These are phyloP conservation scores for Batillaria attramentaria DNA, from an alignment of 1,140 invertebrate species.

Conservation along the genomic window DNA sequence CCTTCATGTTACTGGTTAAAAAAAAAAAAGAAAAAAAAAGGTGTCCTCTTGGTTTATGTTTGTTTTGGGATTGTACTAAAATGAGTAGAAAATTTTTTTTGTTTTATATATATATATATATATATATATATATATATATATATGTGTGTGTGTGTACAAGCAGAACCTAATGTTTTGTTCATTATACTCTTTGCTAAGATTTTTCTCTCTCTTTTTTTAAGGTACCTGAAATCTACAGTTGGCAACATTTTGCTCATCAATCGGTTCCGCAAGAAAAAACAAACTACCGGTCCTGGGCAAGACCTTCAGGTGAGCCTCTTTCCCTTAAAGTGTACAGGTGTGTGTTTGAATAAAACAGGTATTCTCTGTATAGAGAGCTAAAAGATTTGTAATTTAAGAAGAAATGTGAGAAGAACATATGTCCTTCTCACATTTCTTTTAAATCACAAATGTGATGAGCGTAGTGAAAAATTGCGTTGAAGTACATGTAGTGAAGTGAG, in stretches of 20 bases:
- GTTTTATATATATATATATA: neutral
- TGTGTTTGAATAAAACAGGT: neutral
- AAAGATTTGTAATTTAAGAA: neutral
- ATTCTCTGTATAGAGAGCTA: neutral
- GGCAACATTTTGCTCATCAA: slow-evolving; percentile 98
- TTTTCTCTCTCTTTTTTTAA: too few relatives aligned
- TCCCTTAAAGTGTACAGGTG: neutral
- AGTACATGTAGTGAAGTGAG: neutral
- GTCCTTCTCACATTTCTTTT: neutral
- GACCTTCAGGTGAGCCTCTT: slow-evolving; percentile 35
- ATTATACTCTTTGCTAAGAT: too few relatives aligned
- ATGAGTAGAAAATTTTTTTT: neutral
- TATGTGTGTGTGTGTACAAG: neutral
- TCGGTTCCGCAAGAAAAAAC: slow-evolving; percentile 84
- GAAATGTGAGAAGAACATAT: neutral
- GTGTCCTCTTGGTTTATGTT: too few relatives aligned
- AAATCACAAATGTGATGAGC: neutral
- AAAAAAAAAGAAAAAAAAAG: too few relatives aligned
- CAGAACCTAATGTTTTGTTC: neutral
- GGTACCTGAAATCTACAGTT: slow-evolving; percentile 97
- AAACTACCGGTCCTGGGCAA: slow-evolving; percentile 16
- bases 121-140: neutral
- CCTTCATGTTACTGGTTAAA: too few relatives aligned
- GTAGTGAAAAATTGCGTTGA: neutral
- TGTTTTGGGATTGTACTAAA: neutral